Percentiles rank a stretch among this genome's conserved stretches.
Conservation (phyloP, 2,797 vertebrate species). For the Anguilla obscura region DNA sequence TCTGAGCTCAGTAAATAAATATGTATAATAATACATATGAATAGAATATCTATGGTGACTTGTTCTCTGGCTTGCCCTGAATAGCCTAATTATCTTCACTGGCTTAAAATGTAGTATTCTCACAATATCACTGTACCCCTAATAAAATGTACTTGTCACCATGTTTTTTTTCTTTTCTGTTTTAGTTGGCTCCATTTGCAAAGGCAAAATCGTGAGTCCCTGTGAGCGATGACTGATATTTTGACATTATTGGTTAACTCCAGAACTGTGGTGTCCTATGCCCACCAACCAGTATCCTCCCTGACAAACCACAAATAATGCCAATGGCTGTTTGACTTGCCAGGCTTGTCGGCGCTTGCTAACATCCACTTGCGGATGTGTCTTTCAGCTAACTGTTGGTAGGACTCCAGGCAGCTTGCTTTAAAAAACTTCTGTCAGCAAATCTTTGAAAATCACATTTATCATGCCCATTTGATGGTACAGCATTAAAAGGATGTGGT, state of each 20-base stretch:
- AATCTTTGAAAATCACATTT: background rate
- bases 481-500: background rate
- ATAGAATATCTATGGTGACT: background rate
- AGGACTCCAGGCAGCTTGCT: background rate
- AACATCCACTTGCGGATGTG: background rate
- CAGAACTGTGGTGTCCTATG: too few relatives aligned
- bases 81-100: background rate
- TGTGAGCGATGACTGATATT: background rate
- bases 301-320: background rate
- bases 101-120: background rate
- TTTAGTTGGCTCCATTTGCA: too few relatives aligned
- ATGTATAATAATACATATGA: background rate
- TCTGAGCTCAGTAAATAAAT: background rate
- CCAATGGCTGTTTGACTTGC: background rate
- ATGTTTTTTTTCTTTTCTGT: background rate
- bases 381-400: background rate
- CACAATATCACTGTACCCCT: background rate
- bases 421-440: background rate
- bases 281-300: background rate
- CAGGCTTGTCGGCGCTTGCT: background rate
- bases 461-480: background rate
- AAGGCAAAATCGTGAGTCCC: too few relatives aligned
- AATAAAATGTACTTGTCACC: background rate
- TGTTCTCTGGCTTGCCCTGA: constrained; percentile 6
- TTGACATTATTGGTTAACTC: background rate